Percentiles rank a stretch among this genome's conserved stretches.
These are phyloP conservation scores for Tragopan temminckii DNA, from an alignment of 2,797 vertebrate species.

Conservation along the genomic window DNA sequence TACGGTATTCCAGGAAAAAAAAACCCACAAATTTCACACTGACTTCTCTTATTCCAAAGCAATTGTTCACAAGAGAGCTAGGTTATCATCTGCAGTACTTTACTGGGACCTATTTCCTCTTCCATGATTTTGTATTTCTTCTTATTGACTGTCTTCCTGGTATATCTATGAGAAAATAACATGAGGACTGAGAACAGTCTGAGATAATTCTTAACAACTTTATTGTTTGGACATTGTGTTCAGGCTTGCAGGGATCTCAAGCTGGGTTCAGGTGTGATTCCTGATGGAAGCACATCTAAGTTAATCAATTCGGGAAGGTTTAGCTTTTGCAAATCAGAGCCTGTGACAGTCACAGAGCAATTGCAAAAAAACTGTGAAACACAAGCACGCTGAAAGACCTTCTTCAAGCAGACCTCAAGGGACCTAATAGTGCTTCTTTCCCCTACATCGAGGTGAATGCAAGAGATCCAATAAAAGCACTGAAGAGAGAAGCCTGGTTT, in stretches of 20 bases:
- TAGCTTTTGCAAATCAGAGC: not conserved
- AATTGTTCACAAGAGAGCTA: not conserved
- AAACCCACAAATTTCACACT: not conserved
- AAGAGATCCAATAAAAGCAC: not conserved
- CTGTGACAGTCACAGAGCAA: not conserved
- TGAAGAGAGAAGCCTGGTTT: not conserved
- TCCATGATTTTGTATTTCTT: not conserved
- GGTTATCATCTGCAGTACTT: not conserved
- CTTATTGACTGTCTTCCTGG: not conserved
- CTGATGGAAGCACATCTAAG: not conserved
- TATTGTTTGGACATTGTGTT: accelerated
- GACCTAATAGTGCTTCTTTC: not conserved
- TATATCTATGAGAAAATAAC: not conserved
- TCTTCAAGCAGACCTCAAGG: not conserved
- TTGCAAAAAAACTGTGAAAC: not conserved
- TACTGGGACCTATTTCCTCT: not conserved
- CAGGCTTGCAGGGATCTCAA: not conserved
- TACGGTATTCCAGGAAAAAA: not conserved
- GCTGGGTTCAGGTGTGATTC: not conserved
- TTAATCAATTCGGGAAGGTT: not conserved
- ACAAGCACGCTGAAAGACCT: not conserved
- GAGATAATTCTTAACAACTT: not conserved
- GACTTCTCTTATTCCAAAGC: not conserved
- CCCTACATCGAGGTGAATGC: not conserved
- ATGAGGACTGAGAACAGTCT: not conserved